phyloP scores from a whole-genome alignment of 2,797 vertebrate species.

The Paratrypauchen microcephalus region DNA sequence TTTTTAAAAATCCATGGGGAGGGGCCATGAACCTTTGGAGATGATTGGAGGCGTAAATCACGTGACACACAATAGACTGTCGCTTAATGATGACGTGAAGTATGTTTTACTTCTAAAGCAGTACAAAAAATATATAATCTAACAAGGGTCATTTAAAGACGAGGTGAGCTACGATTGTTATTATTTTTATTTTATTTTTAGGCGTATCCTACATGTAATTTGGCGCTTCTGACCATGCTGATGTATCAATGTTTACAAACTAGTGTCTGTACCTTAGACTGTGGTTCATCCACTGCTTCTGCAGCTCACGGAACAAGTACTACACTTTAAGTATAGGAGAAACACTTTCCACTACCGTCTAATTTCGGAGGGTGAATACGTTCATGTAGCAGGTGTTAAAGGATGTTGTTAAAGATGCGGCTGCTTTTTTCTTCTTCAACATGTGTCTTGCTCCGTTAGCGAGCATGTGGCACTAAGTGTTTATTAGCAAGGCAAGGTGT shows the following conservation, averaged over 20 bases:
- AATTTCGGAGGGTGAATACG: neutral
- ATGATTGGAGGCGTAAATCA: too few relatives aligned
- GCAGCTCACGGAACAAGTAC: neutral
- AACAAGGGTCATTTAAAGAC: neutral
- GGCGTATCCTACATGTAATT: neutral
- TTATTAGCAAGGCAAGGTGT: constrained; percentile 34
- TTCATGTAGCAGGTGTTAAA: constrained; percentile 48
- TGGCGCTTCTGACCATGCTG: neutral
- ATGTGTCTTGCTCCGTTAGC: constrained; percentile 13
- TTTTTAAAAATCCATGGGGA: too few relatives aligned
- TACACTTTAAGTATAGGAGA: neutral
- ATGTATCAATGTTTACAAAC: neutral
- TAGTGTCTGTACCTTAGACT: neutral
- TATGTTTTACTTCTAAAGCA: neutral
- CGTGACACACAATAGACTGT: neutral
- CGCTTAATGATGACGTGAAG: neutral
- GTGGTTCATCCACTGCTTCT: neutral
- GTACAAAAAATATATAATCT: too few relatives aligned
- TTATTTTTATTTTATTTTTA: neutral
- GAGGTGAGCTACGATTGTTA: too few relatives aligned
- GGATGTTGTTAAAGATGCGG: constrained; percentile 49
- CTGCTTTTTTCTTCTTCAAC: constrained; percentile 23
- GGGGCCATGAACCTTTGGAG: too few relatives aligned
- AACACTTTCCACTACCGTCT: constrained; percentile 8
- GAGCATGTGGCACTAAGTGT: constrained; percentile 14